Percentiles rank a stretch among this genome's conserved stretches.
phyloP scores from a whole-genome alignment of 2,888 invertebrate genomes.

The Ectemnius lituratus region DNA sequence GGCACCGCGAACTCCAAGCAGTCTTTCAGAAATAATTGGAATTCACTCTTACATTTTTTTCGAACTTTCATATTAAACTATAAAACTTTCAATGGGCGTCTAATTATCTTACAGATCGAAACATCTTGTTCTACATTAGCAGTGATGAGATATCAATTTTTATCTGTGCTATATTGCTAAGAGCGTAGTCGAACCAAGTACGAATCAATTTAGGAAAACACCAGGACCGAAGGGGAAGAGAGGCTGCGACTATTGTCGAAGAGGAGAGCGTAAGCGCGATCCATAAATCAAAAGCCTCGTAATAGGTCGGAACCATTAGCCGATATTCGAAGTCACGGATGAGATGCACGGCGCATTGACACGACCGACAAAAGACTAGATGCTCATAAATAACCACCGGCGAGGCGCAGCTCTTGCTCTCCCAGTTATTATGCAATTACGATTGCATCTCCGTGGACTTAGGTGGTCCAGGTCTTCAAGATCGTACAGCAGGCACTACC shows the following conservation, averaged over 20 bases:
- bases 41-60: not conserved
- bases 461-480: constrained; percentile 69
- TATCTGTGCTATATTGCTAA: too few species aligned
- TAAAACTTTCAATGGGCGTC: not conserved
- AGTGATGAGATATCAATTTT: too few species aligned
- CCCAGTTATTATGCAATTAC: constrained; percentile 74
- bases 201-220: too few species aligned
- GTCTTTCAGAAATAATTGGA: not conserved
- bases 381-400: constrained; percentile 72
- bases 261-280: not conserved
- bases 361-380: constrained; percentile 67
- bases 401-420: constrained; percentile 58
- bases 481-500: constrained; percentile 44
- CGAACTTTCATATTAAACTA: not conserved
- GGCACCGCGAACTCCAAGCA: constrained; percentile 23
- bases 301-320: constrained; percentile 7
- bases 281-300: constrained; percentile 2
- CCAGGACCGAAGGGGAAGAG: too few species aligned
- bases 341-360: constrained; percentile 64
- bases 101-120: not conserved
- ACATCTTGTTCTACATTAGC: too few species aligned
- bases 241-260: not conserved
- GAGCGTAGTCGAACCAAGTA: too few species aligned
- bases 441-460: constrained; percentile 71
- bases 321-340: constrained; percentile 21